Conservation (phyloP, 35 echinoderm and acorn worm genomes). For the Lytechinus variegatus region DNA sequence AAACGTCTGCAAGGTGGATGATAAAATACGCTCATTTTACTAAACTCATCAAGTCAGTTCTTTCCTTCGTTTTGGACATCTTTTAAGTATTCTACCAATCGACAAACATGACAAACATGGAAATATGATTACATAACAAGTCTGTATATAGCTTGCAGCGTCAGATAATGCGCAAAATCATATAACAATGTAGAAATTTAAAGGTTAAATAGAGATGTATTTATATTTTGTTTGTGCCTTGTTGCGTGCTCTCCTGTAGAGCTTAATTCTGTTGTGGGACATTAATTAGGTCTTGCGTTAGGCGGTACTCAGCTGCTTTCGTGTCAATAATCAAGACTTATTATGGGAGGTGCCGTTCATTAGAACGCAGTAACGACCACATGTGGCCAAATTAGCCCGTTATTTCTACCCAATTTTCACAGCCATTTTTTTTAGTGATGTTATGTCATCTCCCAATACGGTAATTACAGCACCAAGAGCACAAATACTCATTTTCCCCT, state of each 20-base stretch:
- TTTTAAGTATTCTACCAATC: too few species aligned
- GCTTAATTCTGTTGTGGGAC: neutral
- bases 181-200: neutral
- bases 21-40: too few species aligned
- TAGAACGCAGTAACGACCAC: neutral
- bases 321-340: conserved; percentile 5
- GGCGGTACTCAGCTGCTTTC: neutral
- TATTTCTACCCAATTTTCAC: neutral
- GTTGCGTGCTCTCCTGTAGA: neutral
- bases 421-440: neutral
- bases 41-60: too few species aligned
- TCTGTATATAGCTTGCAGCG: neutral
- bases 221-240: neutral
- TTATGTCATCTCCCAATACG: neutral
- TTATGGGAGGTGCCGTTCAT: neutral
- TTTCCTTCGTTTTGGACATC: too few species aligned
- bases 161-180: neutral
- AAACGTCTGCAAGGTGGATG: too few species aligned
- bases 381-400: neutral
- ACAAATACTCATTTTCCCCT: neutral
- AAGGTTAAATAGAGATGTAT: neutral
- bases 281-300: neutral
- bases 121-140: neutral
- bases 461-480: neutral
- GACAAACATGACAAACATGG: too few species aligned